Conservation (phyloP, 2,113 vertebrate species). For the Athene noctua region DNA sequence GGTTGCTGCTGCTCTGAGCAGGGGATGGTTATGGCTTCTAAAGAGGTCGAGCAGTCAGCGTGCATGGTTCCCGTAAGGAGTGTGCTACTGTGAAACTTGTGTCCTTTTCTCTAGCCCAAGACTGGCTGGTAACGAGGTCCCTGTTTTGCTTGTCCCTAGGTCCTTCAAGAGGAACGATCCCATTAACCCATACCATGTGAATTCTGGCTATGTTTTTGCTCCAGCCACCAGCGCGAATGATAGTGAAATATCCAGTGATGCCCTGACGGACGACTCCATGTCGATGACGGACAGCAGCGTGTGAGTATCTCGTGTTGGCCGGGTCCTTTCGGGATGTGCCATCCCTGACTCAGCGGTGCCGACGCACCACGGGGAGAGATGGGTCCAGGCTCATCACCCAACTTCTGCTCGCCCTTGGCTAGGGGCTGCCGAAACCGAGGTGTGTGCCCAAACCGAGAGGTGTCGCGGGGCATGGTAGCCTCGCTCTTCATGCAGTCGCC, state of each 20-base stretch:
- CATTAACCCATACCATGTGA: slow-evolving; percentile 82
- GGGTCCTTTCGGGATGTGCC: fast-evolving
- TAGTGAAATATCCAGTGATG: slow-evolving; percentile 95
- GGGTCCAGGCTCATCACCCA: not conserved
- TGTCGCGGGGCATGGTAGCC: not conserved
- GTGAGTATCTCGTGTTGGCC: slow-evolving; percentile 76
- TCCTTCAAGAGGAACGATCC: slow-evolving; percentile 86
- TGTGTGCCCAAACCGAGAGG: not conserved
- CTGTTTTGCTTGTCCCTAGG: slow-evolving; percentile 68
- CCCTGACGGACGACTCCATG: slow-evolving; percentile 93
- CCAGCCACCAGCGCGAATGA: slow-evolving; percentile 95
- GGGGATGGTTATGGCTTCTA: not conserved
- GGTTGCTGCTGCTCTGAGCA: not conserved
- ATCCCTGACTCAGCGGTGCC: not conserved
- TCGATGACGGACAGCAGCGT: slow-evolving; percentile 95
- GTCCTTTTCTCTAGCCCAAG: not conserved
- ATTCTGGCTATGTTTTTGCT: slow-evolving; percentile 87
- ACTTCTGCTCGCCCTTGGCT: not conserved
- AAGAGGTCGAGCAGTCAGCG: fast-evolving
- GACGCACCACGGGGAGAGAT: fast-evolving
- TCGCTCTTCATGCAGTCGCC: fast-evolving
- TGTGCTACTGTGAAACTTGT: fast-evolving
- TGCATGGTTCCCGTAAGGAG: not conserved
- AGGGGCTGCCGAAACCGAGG: not conserved
- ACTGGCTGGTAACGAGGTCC: not conserved